A percentile compares a stretch with the other conserved stretches of the same genome.
Evolutionary conservation across 2,888 invertebrate genomes (phyloP).

Genomic region (Arenicola marina): DNA sequence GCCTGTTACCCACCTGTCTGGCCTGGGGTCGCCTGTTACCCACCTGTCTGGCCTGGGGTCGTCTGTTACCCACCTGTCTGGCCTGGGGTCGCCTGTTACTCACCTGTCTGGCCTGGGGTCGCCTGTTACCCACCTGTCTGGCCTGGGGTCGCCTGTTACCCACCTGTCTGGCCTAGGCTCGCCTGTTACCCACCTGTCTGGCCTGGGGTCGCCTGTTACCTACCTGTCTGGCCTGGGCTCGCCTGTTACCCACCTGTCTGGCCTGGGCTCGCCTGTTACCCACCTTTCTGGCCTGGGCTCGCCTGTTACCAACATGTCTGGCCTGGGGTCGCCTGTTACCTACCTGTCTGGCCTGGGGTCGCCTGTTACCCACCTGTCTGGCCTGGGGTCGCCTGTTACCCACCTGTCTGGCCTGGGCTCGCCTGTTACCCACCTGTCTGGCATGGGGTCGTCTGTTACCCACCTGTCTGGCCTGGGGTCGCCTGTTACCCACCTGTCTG

Average conservation of each 20-base stretch:
- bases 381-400: slow-evolving; percentile 61
- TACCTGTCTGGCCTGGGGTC: too few species aligned
- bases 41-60: too few species aligned
- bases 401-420: slow-evolving; percentile 20
- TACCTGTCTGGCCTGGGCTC: too few species aligned
- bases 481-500: too few species aligned
- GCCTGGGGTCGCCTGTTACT: slow-evolving; percentile 62
- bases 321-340: slow-evolving; percentile 62
- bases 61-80: slow-evolving; percentile 14
- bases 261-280: slow-evolving; percentile 62
- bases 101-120: too few species aligned
- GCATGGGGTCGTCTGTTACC: neutral
- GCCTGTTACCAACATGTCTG: slow-evolving; percentile 14
- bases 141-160: slow-evolving; percentile 62
- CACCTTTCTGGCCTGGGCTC: too few species aligned
- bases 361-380: slow-evolving; percentile 14
- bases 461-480: slow-evolving; percentile 20
- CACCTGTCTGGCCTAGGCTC: too few species aligned
- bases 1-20: slow-evolving; percentile 14
- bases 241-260: slow-evolving; percentile 14
- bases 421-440: too few species aligned
- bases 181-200: slow-evolving; percentile 14
- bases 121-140: slow-evolving; percentile 14
- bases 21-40: slow-evolving; percentile 62
- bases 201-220: slow-evolving; percentile 62